Base-by-base conservation (phyloP, 2,888 invertebrate species). In the Volucella bombylans region DNA sequence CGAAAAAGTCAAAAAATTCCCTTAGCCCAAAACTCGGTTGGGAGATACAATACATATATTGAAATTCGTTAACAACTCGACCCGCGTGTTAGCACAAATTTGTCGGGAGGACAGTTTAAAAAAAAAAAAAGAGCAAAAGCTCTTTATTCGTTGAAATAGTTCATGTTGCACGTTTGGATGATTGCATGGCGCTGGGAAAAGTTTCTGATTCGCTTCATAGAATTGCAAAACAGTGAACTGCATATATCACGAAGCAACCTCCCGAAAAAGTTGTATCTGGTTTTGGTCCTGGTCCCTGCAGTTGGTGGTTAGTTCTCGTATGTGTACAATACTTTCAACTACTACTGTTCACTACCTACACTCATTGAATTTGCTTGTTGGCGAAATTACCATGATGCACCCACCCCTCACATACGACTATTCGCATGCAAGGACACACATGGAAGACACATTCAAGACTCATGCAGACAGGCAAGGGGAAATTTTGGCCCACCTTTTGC, bases 181-280 rank as follows among this genome's bases (percentile, higher is more conserved):
- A 76, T 80, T 85, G 59, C 83, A 85, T 71, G 67, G 31, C 4
- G 31, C 6, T 31, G 31, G 31, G 39, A 62, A 85, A 85, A 85
- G 71, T 85, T 85, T 85, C n/a, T 50, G 45, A 80, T 67, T 80
- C 80, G 83, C 83, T 83, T 83, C 80, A 83, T 83, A 65, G 80
- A 83, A 83, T 83, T 80, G 61, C 61, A 71, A 76, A 85, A 80
- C 71, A 85, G 80, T 83, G 83, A 83, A 85, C 80, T 80, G 80
- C 57, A 85, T 76, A 85, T 76, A 85, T 85, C 83, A 85, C 80
- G 83, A 55, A 62, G 62, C 23, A 57, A 80, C 74, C 55, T 38
- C 69, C 69, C 45, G 49, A 14, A 76, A 74, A 85, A 80, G 80
- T 83, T 83, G 61, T 18, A 65, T 64, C 52, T 18, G 57, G 41